Evolutionary conservation across 2,113 vertebrate genomes (phyloP), one percentile per base, ranked within the genome.

Genomic region (Etheostoma cragini): DNA sequence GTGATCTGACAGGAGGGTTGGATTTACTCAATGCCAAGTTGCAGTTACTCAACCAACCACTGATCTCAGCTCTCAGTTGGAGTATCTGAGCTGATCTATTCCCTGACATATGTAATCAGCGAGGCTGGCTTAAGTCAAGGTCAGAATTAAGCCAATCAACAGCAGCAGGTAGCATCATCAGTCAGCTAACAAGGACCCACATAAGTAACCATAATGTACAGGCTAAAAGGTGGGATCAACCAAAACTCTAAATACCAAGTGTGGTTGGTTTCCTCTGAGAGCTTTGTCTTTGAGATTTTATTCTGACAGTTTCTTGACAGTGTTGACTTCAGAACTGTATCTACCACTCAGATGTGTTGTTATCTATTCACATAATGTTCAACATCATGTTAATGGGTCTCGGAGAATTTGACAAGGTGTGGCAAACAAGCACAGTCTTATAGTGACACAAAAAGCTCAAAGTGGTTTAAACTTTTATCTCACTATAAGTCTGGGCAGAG

Each of bases 151-250:
- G 76, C 70, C 13, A 10, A 52, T 15, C 30, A 16, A 4, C 65
- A 7, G 69, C 58, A 30, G 81, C 82, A 52, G 83, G 78, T 65
- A 72, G 74, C 79, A 76, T 85, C 80, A 82, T 83, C 76, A 87
- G 75, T 61, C 70, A 17, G 77, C 84, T 72, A 88, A 88, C 88
- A 87, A 86, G 85, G 74, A 56, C 33, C 58, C 67, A 7, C 60
- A 38, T 65, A 73, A 79, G 80, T 42, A 49, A 24, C 71, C n/a
- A n/a, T 73, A 82, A 87, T 75, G 78, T 65, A 38, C 50, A 8
- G 76, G 47, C 80, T 90, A 88, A 88, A 90, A 85, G 84, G 85
- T 81, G 84, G 75, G 82, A 91, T 93, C 62, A 76, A 89, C 83
- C 88, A 83, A 80, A 82, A 81, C 78, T 69, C 76, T 80, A 60